Conservation (phyloP, 2,113 vertebrate genomes). For the Neolamprologus longior region DNA sequence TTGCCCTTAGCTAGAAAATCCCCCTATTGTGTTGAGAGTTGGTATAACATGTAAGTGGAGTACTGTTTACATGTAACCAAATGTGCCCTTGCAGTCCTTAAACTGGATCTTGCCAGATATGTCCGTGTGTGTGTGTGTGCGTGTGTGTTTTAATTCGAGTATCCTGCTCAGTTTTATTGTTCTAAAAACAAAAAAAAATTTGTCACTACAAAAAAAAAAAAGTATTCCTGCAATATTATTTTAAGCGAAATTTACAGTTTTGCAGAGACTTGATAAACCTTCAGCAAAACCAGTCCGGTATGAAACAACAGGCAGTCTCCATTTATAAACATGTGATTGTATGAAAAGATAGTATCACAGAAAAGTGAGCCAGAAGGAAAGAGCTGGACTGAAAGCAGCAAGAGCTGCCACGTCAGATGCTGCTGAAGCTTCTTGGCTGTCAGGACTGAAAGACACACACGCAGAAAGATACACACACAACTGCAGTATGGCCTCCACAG, state of each 20-base stretch:
- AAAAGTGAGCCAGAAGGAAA: slow-evolving; percentile 53
- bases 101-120: not conserved
- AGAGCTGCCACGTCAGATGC: slow-evolving; percentile 70
- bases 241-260: not conserved
- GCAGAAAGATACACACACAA: not conserved
- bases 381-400: slow-evolving; percentile 53
- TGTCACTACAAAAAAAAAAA: not conserved
- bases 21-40: not conserved
- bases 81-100: not conserved
- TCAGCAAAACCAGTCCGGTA: slow-evolving; percentile 3
- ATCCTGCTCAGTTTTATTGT: not conserved
- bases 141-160: not conserved
- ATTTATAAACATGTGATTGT: slow-evolving; percentile 58
- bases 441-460: slow-evolving; percentile 31
- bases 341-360: slow-evolving; percentile 64
- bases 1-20: not conserved
- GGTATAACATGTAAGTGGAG: not conserved
- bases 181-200: not conserved
- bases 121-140: not conserved
- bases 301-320: slow-evolving; percentile 37
- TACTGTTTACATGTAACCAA: not conserved
- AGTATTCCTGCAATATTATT: not conserved
- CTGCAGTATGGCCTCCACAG: slow-evolving; percentile 5
- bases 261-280: slow-evolving; percentile 4
- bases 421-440: slow-evolving; percentile 66